A percentile compares a stretch with the other conserved stretches of the same genome.
Conservation (phyloP, 2,888 invertebrate genomes). For the Onchidella celtica region DNA sequence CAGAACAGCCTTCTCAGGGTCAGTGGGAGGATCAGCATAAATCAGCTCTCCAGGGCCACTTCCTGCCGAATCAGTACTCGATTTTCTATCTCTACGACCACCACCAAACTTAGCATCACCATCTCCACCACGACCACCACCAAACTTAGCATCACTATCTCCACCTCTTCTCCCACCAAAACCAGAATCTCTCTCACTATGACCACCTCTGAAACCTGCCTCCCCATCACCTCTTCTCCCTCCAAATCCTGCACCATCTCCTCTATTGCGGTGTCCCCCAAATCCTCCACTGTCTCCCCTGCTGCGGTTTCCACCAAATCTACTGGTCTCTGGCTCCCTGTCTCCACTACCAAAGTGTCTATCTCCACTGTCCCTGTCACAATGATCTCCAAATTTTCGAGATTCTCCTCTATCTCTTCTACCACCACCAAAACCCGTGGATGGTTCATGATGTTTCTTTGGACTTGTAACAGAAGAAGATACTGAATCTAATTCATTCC, state of each 20-base stretch:
- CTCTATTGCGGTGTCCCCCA: slow-evolving; percentile 13
- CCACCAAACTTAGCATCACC: slow-evolving; percentile 22
- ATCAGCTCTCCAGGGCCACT: not conserved
- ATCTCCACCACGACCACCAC: not conserved
- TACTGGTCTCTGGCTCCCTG: not conserved
- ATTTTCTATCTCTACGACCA: slow-evolving; percentile 17
- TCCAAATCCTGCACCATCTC: slow-evolving; percentile 11
- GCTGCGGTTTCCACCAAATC: slow-evolving; percentile 12
- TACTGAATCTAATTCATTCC: not conserved
- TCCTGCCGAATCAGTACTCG: slow-evolving; percentile 1
- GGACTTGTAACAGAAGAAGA: slow-evolving; percentile 10
- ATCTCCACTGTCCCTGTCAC: not conserved
- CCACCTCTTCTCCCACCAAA: slow-evolving; percentile 20
- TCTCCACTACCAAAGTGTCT: not conserved
- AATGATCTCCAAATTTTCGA: not conserved
- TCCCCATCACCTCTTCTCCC: slow-evolving; percentile 9
- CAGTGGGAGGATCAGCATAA: slow-evolving; percentile 31
- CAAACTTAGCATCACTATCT: not conserved
- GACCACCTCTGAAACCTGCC: not conserved
- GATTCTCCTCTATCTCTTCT: not conserved
- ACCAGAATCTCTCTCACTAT: slow-evolving; percentile 8
- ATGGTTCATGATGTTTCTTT: not conserved
- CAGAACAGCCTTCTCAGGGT: slow-evolving; percentile 29
- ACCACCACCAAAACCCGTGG: not conserved
- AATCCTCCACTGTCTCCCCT: not conserved